Evolutionary conservation across 2,888 invertebrate genomes (phyloP).

Genomic region (Smittia aterrima): DNA sequence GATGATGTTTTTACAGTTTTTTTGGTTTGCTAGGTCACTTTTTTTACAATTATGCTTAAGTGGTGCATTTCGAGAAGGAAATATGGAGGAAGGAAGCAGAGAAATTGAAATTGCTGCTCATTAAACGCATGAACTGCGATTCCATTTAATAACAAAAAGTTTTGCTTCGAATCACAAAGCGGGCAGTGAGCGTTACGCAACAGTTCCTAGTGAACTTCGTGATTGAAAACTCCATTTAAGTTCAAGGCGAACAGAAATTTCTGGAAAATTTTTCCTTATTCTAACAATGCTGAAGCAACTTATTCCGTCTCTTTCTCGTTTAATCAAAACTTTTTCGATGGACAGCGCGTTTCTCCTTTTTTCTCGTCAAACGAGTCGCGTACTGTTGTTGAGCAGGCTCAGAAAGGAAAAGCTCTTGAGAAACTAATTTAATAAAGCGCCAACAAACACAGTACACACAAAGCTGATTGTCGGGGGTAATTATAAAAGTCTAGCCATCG

Average conservation of each 20-base stretch:
- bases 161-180: too few relatives aligned
- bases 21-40: neutral
- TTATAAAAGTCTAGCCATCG: neutral
- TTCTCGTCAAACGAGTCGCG: too few relatives aligned
- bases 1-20: neutral
- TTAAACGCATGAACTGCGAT: conserved; percentile 8
- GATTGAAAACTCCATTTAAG: too few relatives aligned
- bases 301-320: too few relatives aligned
- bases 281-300: too few relatives aligned
- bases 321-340: too few relatives aligned
- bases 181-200: too few relatives aligned
- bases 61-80: neutral
- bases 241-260: too few relatives aligned
- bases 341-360: too few relatives aligned
- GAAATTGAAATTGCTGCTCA: neutral
- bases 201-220: too few relatives aligned
- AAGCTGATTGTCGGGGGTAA: neutral
- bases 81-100: neutral
- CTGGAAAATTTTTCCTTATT: too few relatives aligned
- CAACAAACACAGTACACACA: neutral
- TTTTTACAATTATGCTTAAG: neutral
- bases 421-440: conserved; percentile 11
- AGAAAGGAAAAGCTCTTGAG: neutral
- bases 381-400: too few relatives aligned
- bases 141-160: neutral